Percentiles rank a stretch among this genome's conserved stretches.
These are phyloP conservation scores for Folsomia candida DNA, from an alignment of 2,888 invertebrate species.

Conservation along the genomic window DNA sequence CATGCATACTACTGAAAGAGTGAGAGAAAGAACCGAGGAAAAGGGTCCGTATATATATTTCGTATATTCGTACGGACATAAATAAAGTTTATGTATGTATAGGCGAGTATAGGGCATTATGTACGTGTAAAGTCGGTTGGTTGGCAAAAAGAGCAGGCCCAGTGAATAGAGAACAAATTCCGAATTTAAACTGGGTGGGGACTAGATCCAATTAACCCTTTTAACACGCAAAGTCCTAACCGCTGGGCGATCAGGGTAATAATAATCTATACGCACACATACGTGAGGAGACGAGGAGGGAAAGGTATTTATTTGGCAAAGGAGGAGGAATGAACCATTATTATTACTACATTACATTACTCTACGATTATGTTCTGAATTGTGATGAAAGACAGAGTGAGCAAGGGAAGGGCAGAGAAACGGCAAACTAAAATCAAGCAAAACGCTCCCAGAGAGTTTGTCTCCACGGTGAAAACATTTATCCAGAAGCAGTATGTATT, in stretches of 20 bases:
- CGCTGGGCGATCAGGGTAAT: not conserved
- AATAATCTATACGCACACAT: not conserved
- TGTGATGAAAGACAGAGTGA: not conserved
- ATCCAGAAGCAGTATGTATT: too few species aligned
- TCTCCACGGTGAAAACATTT: too few species aligned
- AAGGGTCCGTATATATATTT: too few species aligned
- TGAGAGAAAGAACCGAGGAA: not conserved
- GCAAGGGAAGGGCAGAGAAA: not conserved
- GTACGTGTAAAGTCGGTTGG: too few species aligned
- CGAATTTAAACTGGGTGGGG: not conserved
- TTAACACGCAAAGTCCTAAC: not conserved
- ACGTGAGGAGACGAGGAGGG: too few species aligned
- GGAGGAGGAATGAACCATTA: not conserved
- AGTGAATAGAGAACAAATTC: conserved; percentile 4
- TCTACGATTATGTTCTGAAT: not conserved
- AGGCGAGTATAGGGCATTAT: too few species aligned
- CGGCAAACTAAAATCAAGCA: too few species aligned
- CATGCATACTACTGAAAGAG: not conserved
- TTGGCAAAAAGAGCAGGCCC: not conserved
- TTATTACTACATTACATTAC: not conserved
- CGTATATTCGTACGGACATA: too few species aligned
- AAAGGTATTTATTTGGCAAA: not conserved
- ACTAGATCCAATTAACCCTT: conserved; percentile 1
- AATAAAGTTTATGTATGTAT: too few species aligned
- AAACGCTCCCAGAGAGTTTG: too few species aligned